These are phyloP conservation scores for Cheumatopsyche charites DNA, from an alignment of 1,140 invertebrate genomes.

Conservation along the genomic window DNA sequence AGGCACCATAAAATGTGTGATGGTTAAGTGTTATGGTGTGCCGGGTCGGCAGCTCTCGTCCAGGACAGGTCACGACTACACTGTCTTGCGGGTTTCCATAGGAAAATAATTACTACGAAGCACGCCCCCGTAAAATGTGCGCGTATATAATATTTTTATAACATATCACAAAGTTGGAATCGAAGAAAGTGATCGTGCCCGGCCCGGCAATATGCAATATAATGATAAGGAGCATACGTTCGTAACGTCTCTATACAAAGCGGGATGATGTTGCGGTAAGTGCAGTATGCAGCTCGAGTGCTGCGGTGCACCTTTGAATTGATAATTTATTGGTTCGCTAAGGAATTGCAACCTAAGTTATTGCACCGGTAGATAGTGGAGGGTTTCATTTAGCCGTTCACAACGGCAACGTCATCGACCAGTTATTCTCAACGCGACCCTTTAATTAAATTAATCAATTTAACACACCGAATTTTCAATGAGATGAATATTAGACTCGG, in stretches of 20 bases:
- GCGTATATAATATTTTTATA: too few relatives aligned
- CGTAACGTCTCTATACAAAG: slow-evolving; percentile 21
- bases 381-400: slow-evolving; percentile 20
- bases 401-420: slow-evolving; percentile 20
- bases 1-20: slow-evolving; percentile 24
- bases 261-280: slow-evolving; percentile 24
- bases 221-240: not conserved
- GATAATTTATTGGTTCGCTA: slow-evolving; percentile 26
- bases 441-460: not conserved
- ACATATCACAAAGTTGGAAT: too few relatives aligned
- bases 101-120: slow-evolving; percentile 35
- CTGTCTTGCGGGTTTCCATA: slow-evolving; percentile 17
- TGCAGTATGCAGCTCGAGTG: slow-evolving; percentile 23
- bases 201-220: too few relatives aligned
- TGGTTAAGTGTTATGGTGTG: slow-evolving; percentile 23
- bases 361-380: slow-evolving; percentile 15
- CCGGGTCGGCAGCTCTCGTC: slow-evolving; percentile 28
- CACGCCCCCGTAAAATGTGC: slow-evolving; percentile 20
- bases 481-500: not conserved
- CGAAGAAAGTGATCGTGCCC: too few relatives aligned
- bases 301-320: slow-evolving; percentile 26
- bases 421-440: not conserved
- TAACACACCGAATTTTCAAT: too few relatives aligned
- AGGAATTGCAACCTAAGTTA: slow-evolving; percentile 26
- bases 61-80: slow-evolving; percentile 40